A percentile compares a stretch with the other conserved stretches of the same genome.
Conservation (phyloP, 2,113 vertebrate genomes). For the Polypterus bichir region DNA sequence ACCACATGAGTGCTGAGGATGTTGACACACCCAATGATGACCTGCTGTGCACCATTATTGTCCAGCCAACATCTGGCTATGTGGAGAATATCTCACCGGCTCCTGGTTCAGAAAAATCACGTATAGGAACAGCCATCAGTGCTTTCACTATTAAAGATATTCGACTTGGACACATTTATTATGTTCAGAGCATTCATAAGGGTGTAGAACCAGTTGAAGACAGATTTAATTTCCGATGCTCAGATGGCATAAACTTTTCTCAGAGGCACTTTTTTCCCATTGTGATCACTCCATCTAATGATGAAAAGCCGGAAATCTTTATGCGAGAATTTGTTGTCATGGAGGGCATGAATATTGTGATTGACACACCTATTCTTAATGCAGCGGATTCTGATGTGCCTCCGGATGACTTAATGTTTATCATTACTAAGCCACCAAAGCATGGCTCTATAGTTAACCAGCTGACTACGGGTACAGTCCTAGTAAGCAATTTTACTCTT, state of each 20-base stretch:
- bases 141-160: constrained; percentile 87
- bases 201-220: constrained; percentile 85
- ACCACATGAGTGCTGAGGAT: constrained; percentile 66
- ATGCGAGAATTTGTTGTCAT: constrained; percentile 86
- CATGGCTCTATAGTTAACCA: constrained; percentile 81
- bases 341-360: constrained; percentile 90
- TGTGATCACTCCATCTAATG: constrained; percentile 69
- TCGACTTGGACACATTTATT: constrained; percentile 70
- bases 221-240: constrained; percentile 80
- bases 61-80: constrained; percentile 77
- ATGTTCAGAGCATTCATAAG: constrained; percentile 86
- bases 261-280: constrained; percentile 74
- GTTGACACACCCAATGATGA: constrained; percentile 70
- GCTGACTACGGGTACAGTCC: constrained; percentile 61
- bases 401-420: constrained; percentile 59
- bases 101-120: constrained; percentile 87
- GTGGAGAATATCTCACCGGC: constrained; percentile 88
- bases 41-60: constrained; percentile 80
- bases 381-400: constrained; percentile 76
- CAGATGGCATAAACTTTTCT: constrained; percentile 89
- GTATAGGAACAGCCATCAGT: constrained; percentile 76
- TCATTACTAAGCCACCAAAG: constrained; percentile 61
- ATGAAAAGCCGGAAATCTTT: constrained; percentile 84
- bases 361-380: constrained; percentile 79
- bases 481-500: constrained; percentile 72